These are phyloP conservation scores for Caenorhabditis sp. DNA, from an alignment of 2,888 invertebrate genomes.

Conservation along the genomic window DNA sequence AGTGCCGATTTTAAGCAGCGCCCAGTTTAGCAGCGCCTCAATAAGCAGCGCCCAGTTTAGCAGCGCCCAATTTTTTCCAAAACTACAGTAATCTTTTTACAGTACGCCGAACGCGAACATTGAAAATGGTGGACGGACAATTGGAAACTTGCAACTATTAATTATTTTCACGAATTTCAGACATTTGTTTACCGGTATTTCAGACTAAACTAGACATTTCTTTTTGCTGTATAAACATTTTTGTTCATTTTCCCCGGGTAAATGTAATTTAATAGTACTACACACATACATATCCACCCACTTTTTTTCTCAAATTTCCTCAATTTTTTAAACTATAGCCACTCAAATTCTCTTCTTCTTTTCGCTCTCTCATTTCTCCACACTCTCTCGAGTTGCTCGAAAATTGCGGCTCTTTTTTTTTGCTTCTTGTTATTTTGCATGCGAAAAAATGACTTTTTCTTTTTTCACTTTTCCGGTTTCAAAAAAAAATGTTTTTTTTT, in stretches of 20 bases:
- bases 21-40: not conserved
- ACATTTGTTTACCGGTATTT: slow-evolving; percentile 4
- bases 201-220: not conserved
- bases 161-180: not conserved
- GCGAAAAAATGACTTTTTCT: not conserved
- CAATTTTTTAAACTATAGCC: not conserved
- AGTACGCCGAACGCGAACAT: slow-evolving; percentile 64
- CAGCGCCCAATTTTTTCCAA: not conserved
- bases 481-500: slow-evolving; percentile 1
- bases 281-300: slow-evolving; percentile 5
- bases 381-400: not conserved
- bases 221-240: slow-evolving; percentile 5
- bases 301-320: slow-evolving; percentile 1
- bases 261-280: not conserved
- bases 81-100: slow-evolving; percentile 16
- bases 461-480: not conserved
- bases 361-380: slow-evolving; percentile 5
- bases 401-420: not conserved
- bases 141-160: slow-evolving; percentile 47
- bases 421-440: not conserved
- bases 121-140: slow-evolving; percentile 64
- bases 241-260: not conserved
- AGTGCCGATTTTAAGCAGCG: not conserved
- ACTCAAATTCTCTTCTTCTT: slow-evolving; percentile 1
- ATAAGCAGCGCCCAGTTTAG: not conserved